phyloP scores from a whole-genome alignment of 2,888 invertebrate genomes.

The Epistrophella euchroma region DNA sequence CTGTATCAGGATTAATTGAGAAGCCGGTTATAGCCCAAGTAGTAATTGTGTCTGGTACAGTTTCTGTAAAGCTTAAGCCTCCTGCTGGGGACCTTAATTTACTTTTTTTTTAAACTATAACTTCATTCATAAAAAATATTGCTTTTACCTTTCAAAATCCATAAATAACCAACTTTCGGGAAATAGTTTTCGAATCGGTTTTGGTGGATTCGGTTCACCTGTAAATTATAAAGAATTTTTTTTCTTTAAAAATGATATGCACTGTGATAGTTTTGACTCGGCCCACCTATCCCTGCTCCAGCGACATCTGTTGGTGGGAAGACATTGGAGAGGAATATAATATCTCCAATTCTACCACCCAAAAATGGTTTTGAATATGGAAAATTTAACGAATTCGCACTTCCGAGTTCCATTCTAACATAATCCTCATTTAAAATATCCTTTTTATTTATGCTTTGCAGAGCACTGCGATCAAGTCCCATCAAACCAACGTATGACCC shows the following conservation, averaged over 20 bases:
- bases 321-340: neutral
- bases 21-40: slow-evolving; percentile 93
- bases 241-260: no score
- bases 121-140: no score
- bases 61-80: slow-evolving; percentile 84
- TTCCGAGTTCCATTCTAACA: neutral
- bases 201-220: neutral
- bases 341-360: neutral
- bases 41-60: slow-evolving; percentile 90
- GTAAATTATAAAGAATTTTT: no score
- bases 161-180: slow-evolving; percentile 89
- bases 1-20: slow-evolving; percentile 88
- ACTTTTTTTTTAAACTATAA: neutral
- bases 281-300: no score
- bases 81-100: slow-evolving; percentile 48
- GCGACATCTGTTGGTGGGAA: neutral
- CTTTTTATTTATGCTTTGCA: slow-evolving; percentile 88
- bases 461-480: slow-evolving; percentile 91
- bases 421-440: slow-evolving; percentile 5
- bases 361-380: no score
- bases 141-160: slow-evolving; percentile 79
- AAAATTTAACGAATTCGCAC: no score
- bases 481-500: slow-evolving; percentile 92
- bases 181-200: slow-evolving; percentile 84
- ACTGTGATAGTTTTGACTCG: no score